These are phyloP conservation scores for Myotis myotis DNA, from an alignment of 2,797 vertebrate genomes.

Conservation along the genomic window DNA sequence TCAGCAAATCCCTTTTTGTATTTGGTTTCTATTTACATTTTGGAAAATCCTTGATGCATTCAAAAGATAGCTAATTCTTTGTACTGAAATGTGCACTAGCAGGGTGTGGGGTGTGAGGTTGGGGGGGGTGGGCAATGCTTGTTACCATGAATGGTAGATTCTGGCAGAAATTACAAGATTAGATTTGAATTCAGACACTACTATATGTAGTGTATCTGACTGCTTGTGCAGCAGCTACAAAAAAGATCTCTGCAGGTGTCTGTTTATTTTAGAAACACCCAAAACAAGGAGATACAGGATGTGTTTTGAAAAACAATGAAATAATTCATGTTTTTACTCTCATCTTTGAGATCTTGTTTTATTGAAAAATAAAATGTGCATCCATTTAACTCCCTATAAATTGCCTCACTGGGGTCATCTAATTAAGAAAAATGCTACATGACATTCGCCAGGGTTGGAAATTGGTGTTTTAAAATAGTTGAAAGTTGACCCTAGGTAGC, in stretches of 20 bases:
- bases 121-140: not conserved
- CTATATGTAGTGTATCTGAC: not conserved
- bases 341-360: not conserved
- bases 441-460: not conserved
- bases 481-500: not conserved
- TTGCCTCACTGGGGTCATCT: not conserved
- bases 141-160: not conserved
- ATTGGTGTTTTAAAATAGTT: not conserved
- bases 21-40: conserved; percentile 37
- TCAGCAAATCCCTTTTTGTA: conserved; percentile 56
- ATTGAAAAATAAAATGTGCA: not conserved
- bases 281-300: not conserved
- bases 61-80: conserved; percentile 58
- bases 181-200: not conserved
- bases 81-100: not conserved
- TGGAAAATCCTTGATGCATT: not conserved
- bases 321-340: not conserved
- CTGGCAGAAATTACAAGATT: not conserved
- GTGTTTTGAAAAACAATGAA: not conserved
- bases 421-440: not conserved
- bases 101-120: not conserved
- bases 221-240: not conserved
- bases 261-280: not conserved
- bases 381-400: not conserved
- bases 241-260: not conserved